Base-by-base conservation (phyloP, 2,113 vertebrate species). In the Cyprinodon variegatus region DNA sequence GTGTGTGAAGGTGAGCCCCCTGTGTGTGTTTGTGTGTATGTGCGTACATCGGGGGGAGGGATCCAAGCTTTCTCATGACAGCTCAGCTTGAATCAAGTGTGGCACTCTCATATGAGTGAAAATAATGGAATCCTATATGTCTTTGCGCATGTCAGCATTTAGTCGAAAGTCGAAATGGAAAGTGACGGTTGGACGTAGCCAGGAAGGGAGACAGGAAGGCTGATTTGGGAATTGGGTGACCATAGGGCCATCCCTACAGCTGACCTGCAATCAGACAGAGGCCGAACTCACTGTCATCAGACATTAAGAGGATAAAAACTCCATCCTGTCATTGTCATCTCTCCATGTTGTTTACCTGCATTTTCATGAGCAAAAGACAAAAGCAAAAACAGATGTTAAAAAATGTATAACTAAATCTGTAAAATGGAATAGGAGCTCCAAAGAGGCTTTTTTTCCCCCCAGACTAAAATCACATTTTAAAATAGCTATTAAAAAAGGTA, bases 71-170 rank as follows among this genome's bases (percentile, higher is more conserved):
- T 76, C 72, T 79, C 61, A 78, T 89, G 92, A 92, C 87, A 91
- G 87, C 84, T 82, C 66, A 61, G 74, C 85, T 82, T 73, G 89
- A 93, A 94, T 93, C 90, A 90, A 90, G 83, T 83, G 84, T 92
- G 89, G 89, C 89, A 91, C 85, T 77, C 86, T 92, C 85, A 91
- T 92, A 93, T 93, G 86, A 92, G 83, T 88, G 88, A 90, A 90
- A 93, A 90, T 93, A 94, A 93, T 92, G 89, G 91, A 88, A 92
- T 94, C 83, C 88, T 93, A 87, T 91, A 82, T 85, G 89, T 91
- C 87, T 93, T 90, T 91, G 86, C 91, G 77, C 83, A 87, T 88
- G 90, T 91, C 91, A 93, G 76, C 67, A 2, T 91, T 83, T 81
- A 81, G 66, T 71, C 78, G 71, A 15, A 20, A 72, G 66, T 64